Evolutionary conservation across 2,113 vertebrate species (phyloP).

Genomic region (Patagioenas fasciata): DNA sequence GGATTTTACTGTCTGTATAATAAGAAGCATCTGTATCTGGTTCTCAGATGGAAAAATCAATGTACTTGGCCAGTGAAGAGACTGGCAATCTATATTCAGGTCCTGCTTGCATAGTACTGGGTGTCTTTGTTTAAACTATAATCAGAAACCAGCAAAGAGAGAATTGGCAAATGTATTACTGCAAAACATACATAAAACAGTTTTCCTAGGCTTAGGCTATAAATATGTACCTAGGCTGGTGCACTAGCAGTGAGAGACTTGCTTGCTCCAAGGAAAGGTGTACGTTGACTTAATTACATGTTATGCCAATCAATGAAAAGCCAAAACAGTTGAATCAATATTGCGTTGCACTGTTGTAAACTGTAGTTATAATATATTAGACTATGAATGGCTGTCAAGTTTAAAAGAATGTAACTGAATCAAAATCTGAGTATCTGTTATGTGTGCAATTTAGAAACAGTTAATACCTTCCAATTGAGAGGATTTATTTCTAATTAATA

Average conservation of each 20-base stretch:
- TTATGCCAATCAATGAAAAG: not conserved
- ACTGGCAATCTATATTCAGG: not conserved
- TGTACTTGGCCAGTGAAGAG: not conserved
- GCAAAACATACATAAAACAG: not conserved
- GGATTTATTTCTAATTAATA: constrained; percentile 63
- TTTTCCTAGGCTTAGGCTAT: not conserved
- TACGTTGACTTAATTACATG: constrained; percentile 34
- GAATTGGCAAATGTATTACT: not conserved
- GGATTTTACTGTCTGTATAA: not conserved
- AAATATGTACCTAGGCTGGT: not conserved
- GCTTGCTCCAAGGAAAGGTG: not conserved
- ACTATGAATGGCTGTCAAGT: constrained; percentile 11
- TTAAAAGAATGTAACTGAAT: constrained; percentile 51
- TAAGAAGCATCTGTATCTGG: not conserved
- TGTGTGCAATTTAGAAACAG: constrained; percentile 15
- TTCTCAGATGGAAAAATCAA: not conserved
- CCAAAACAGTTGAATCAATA: constrained; percentile 57
- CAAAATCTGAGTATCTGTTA: constrained; percentile 11
- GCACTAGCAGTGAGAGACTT: not conserved
- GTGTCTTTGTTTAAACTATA: not conserved
- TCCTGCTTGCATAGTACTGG: not conserved
- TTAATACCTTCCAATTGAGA: constrained; percentile 47
- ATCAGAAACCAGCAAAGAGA: not conserved
- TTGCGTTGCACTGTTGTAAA: constrained; percentile 44
- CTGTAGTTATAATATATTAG: constrained; percentile 23